Evolutionary conservation across 2,113 vertebrate genomes (phyloP).

Genomic region (Sialia sialis): DNA sequence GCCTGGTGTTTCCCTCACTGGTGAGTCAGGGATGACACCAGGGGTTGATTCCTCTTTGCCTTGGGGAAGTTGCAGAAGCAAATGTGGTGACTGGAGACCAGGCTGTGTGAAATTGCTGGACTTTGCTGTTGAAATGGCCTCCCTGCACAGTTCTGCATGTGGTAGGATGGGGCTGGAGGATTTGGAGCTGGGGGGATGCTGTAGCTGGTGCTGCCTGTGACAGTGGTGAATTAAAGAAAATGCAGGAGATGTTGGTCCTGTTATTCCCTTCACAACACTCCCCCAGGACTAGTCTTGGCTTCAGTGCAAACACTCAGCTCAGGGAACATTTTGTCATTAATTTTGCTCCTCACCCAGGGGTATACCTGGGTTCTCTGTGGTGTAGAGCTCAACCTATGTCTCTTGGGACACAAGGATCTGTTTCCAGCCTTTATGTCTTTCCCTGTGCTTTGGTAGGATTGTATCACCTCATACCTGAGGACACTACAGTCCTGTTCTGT

Average conservation of each 20-base stretch:
- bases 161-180: background rate
- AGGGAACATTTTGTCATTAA: background rate
- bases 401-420: background rate
- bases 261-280: background rate
- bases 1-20: background rate
- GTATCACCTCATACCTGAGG: background rate
- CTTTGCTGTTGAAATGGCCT: background rate
- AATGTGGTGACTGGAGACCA: background rate
- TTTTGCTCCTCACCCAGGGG: background rate
- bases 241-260: background rate
- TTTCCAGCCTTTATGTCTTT: background rate
- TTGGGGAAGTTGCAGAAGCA: background rate
- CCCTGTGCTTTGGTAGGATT: background rate
- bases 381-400: background rate
- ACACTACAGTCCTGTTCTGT: fast-evolving
- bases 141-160: background rate
- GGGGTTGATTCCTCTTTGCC: background rate
- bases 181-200: background rate
- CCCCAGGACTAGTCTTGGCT: background rate
- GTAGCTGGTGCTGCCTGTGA: background rate
- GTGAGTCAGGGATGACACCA: background rate
- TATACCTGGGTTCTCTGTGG: fast-evolving
- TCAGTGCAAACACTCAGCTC: background rate
- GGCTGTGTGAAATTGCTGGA: background rate
- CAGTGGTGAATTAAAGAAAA: background rate